These are phyloP conservation scores for Aricia artaxerxes DNA, from an alignment of 2,888 invertebrate genomes.

Conservation along the genomic window DNA sequence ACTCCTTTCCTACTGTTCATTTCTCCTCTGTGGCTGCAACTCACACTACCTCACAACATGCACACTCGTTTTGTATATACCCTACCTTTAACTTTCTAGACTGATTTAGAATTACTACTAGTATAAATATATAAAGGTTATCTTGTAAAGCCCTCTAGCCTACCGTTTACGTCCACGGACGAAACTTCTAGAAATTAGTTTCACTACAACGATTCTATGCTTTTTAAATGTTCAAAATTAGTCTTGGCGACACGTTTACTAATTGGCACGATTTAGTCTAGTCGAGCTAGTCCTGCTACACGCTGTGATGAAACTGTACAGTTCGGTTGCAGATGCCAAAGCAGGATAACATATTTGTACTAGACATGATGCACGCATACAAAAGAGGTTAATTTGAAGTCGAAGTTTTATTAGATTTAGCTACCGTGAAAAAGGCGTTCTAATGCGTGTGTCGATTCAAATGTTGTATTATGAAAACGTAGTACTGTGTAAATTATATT, in stretches of 20 bases:
- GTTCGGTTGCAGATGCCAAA: not conserved
- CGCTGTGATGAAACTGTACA: not conserved
- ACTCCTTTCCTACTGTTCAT: slow-evolving; percentile 17
- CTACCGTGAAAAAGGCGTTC: not conserved
- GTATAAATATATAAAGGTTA: slow-evolving; percentile 55
- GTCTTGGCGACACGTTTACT: slow-evolving; percentile 66
- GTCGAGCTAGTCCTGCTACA: not conserved
- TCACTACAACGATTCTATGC: slow-evolving; percentile 72
- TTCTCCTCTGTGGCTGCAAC: slow-evolving; percentile 32
- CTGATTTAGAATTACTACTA: slow-evolving; percentile 75
- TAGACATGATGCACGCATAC: not conserved
- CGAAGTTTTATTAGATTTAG: not conserved
- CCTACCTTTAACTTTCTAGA: slow-evolving; percentile 71
- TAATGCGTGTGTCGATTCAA: not conserved
- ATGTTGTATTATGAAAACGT: not conserved
- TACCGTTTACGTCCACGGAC: slow-evolving; percentile 40
- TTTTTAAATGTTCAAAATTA: slow-evolving; percentile 55
- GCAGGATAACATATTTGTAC: not conserved
- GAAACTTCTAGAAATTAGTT: slow-evolving; percentile 53
- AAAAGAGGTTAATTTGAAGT: not conserved
- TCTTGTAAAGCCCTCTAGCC: slow-evolving; percentile 49
- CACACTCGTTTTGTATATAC: slow-evolving; percentile 55
- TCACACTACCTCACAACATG: slow-evolving; percentile 62
- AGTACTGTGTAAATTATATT: not conserved
- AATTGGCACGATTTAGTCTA: slow-evolving; percentile 63